Conservation (phyloP, 2,797 vertebrate species). For the Hybognathus amarus region DNA sequence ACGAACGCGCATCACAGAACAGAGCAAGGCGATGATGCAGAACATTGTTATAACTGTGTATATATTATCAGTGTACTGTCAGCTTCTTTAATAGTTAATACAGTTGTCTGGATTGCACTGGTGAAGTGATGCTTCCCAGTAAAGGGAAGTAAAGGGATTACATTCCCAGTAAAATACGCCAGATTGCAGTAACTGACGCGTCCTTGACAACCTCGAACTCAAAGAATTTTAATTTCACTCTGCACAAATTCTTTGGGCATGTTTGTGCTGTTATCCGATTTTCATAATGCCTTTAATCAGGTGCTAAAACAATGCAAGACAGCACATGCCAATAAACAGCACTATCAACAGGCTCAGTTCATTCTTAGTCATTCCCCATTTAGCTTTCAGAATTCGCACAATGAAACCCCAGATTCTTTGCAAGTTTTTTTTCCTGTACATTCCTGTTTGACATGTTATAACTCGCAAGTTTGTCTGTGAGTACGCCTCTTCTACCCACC, state of each 20-base stretch:
- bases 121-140: too few relatives aligned
- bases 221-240: not conserved
- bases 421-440: slow-evolving; percentile 26
- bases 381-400: not conserved
- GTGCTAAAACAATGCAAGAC: not conserved
- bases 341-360: not conserved
- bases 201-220: not conserved
- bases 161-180: not conserved
- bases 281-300: not conserved
- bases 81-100: not conserved
- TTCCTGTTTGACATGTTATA: slow-evolving; percentile 49
- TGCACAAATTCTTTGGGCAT: not conserved
- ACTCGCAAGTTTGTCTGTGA: slow-evolving; percentile 51
- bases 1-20: too few relatives aligned
- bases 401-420: not conserved
- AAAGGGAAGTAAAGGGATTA: too few relatives aligned
- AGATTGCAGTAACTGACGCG: not conserved
- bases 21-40: not conserved
- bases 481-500: slow-evolving; percentile 16
- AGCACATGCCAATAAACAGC: not conserved
- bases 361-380: not conserved
- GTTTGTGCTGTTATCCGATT: not conserved
- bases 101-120: not conserved
- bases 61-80: not conserved
- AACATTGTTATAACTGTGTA: not conserved